Evolutionary conservation across 2,113 vertebrate species (phyloP), one percentile per base, ranked within the genome.

Genomic region (Aptenodytes forsteri): DNA sequence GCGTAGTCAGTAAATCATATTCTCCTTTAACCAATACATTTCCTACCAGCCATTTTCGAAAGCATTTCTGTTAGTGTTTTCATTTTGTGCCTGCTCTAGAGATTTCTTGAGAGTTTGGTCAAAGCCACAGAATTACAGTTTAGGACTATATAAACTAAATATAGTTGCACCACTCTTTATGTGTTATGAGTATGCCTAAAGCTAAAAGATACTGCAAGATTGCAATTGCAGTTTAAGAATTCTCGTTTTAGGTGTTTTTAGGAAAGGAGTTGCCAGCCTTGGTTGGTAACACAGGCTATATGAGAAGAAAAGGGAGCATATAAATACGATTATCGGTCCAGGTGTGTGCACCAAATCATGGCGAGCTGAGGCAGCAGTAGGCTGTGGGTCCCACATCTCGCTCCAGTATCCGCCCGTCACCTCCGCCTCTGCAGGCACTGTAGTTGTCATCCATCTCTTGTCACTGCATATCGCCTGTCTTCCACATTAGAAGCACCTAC

Each of bases 121-220:
- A 92, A 70, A 73, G 21, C 29, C 46, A n/a, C 56, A 55, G 71
- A 55, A 40, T 70, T 64, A 42, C 19, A 4, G 3, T 54, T 73
- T 46, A 70, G 38, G 23, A 66, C 46, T 64, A 9, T 49, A 13
- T 34, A 73, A 91, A 64, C 22, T 44, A 81, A 75, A 30, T 17
- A 38, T 66, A 12, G 42, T 62, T 83, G 17, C 17, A n/a, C 8
- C 22, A 21, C 9, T 66, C 26, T 36, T 17, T 21, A 5, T 44
- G 9, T 87, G 40, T 67, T 84, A 69, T 3, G n/a, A 71, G 38
- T n/a, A 19, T 54, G 12, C 50, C 52, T 36, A 8, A 62, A 87
- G 42, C 1, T 0, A 54, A 61, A 69, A 83, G 40, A 22, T 40
- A 50, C 6, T 0, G 0, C 8, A 20, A 87, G 61, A 73, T 10